phyloP scores from a whole-genome alignment of 2,888 invertebrate species.

The Hololepta plana region DNA sequence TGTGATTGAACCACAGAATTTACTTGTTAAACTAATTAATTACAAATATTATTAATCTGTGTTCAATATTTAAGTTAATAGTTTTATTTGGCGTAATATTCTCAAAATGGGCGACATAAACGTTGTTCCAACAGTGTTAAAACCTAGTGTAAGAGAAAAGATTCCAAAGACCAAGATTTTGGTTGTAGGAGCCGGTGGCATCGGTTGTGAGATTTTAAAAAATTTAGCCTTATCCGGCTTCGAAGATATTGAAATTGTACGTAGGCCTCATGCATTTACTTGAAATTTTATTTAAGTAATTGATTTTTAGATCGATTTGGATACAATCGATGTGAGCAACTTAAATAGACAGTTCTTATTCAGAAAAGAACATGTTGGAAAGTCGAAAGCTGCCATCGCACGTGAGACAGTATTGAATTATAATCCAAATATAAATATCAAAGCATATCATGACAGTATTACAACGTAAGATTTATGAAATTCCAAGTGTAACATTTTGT shows the following conservation, averaged over 20 bases:
- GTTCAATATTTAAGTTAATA: no score
- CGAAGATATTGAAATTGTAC: conserved; percentile 81
- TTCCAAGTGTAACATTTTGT: conserved; percentile 5
- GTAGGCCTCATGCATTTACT: conserved; percentile 21
- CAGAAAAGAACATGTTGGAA: conserved; percentile 93
- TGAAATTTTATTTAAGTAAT: conserved; percentile 7
- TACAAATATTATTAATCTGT: no score
- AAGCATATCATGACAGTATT: conserved; percentile 84
- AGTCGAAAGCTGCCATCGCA: conserved; percentile 88
- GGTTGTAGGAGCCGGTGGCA: conserved; percentile 94
- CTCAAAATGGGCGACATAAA: no score
- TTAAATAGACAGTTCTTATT: conserved; percentile 98
- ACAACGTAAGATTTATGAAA: conserved; percentile 48
- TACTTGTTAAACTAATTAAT: no score
- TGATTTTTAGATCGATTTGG: conserved; percentile 83
- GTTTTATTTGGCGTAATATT: no score
- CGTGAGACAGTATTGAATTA: conserved; percentile 74
- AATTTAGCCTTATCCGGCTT: conserved; percentile 93
- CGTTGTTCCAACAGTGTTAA: conserved; percentile 46
- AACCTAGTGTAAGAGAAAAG: conserved; percentile 41
- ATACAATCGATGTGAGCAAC: conserved; percentile 98
- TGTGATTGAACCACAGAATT: no score
- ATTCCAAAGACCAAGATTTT: conserved; percentile 57
- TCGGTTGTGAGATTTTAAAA: conserved; percentile 96
- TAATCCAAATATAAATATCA: conserved; percentile 76